These are phyloP conservation scores for Schizaphis graminum DNA, from an alignment of 2,888 invertebrate species.

Conservation along the genomic window DNA sequence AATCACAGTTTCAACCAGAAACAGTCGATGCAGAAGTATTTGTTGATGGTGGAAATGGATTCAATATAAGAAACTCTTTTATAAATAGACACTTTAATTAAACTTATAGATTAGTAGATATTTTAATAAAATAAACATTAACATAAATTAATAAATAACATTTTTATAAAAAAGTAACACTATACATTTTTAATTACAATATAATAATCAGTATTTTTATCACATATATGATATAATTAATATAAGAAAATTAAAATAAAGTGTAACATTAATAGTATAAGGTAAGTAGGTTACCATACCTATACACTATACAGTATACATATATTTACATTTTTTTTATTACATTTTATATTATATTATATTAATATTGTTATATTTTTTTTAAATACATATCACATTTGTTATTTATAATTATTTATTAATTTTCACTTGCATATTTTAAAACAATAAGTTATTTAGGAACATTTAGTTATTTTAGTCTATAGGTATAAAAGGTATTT, in stretches of 20 bases:
- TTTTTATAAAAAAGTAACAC: too few relatives aligned
- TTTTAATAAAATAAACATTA: background rate
- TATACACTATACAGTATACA: background rate
- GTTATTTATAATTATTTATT: too few relatives aligned
- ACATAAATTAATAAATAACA: too few relatives aligned
- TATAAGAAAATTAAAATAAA: background rate
- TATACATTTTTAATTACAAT: background rate
- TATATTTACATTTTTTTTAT: background rate
- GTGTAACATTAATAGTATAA: background rate
- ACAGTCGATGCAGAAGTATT: background rate
- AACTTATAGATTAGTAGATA: background rate
- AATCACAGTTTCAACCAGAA: background rate
- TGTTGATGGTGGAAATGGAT: background rate
- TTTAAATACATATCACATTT: too few relatives aligned
- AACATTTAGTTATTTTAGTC: too few relatives aligned
- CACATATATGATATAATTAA: too few relatives aligned
- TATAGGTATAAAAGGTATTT: too few relatives aligned
- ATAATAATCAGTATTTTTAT: background rate
- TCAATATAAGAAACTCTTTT: constrained; percentile 25
- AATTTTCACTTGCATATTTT: too few relatives aligned
- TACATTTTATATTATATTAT: background rate
- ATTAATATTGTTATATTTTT: too few relatives aligned
- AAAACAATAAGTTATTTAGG: too few relatives aligned
- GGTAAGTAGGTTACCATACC: background rate
- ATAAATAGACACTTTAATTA: constrained; percentile 13